These are phyloP conservation scores for Gallirallus australis DNA, from an alignment of 2,797 vertebrate genomes.

Conservation along the genomic window DNA sequence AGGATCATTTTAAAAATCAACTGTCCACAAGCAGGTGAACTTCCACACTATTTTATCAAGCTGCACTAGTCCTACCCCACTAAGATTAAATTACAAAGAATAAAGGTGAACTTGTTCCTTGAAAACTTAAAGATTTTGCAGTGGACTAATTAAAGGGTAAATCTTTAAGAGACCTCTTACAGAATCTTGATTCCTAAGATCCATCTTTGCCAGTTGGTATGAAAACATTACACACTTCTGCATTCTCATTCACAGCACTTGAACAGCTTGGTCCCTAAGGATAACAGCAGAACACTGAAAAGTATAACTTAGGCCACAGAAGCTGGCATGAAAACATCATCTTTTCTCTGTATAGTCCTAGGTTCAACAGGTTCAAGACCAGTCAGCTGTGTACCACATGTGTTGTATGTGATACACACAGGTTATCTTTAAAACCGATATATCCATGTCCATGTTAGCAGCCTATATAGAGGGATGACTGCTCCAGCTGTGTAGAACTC, in stretches of 20 bases:
- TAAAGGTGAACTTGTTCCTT: not conserved
- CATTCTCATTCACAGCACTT: not conserved
- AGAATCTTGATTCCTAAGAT: not conserved
- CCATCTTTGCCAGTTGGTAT: not conserved
- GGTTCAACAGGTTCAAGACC: not conserved
- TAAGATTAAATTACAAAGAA: not conserved
- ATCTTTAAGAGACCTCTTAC: not conserved
- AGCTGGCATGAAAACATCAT: not conserved
- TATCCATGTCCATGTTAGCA: not conserved
- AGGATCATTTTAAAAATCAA: not conserved
- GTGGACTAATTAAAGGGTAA: not conserved
- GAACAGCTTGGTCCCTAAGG: not conserved
- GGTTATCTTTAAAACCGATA: not conserved
- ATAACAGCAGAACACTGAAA: not conserved
- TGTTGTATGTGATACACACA: rapidly evolving
- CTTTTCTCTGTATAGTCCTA: not conserved
- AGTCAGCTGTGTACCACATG: not conserved
- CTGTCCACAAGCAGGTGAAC: not conserved
- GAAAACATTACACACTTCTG: not conserved
- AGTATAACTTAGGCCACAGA: not conserved
- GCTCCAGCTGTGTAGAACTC: not conserved
- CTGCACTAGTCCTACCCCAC: not conserved
- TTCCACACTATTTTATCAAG: not conserved
- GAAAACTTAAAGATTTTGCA: not conserved
- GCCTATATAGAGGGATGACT: not conserved